Base-by-base conservation (phyloP, 1,140 invertebrate genomes). In the Frieseomelitta varia region DNA sequence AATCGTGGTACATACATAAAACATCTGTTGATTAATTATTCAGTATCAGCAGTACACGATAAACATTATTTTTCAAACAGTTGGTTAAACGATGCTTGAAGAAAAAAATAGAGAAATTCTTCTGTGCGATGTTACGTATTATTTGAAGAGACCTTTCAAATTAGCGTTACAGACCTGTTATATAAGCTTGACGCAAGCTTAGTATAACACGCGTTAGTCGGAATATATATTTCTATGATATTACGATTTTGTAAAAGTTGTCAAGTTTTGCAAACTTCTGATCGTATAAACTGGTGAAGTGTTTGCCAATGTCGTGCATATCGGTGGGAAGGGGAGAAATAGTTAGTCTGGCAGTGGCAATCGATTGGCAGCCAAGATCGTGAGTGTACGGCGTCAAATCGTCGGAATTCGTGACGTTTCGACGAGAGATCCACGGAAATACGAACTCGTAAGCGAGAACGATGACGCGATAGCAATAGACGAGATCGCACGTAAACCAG, bases 401-500 rank as follows among this genome's bases (percentile, higher is more conserved):
- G 56, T 84, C 67, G 81, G 76, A 84, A 84, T 84, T 84, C 76
- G 81, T 84, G 81, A 84, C 81, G 81, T 84, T 78, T 84, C 67
- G 67, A 21, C 76, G 75, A 39, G 81, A 79, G 67, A 67, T 47
- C 81, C 76, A 84, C 83, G 78, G 83, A 84, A 84, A 80, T 84
- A 79, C 77, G 56, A 80, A 71, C 76, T 84, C 77, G 77, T 74
- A 74, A 72, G 83, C 69, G 69, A 78, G 79, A 87, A 81, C 78
- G 86, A 86, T 86, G 85, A 86, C 84, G 73, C 78, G 74, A 85
- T 85, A 78, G 51, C 79, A 6, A n/a, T 58, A 72, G 73, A 68
- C 83, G 73, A 85, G 78, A 79, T 81, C 75, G 73, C 79, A 81
- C 86, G 86, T 87, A 87, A 87, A 87, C 84, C 83, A 87, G 86